Percentiles rank a stretch among this genome's conserved stretches.
These are phyloP conservation scores for Anas platyrhynchos DNA, from an alignment of 2,113 vertebrate genomes.

Conservation along the genomic window DNA sequence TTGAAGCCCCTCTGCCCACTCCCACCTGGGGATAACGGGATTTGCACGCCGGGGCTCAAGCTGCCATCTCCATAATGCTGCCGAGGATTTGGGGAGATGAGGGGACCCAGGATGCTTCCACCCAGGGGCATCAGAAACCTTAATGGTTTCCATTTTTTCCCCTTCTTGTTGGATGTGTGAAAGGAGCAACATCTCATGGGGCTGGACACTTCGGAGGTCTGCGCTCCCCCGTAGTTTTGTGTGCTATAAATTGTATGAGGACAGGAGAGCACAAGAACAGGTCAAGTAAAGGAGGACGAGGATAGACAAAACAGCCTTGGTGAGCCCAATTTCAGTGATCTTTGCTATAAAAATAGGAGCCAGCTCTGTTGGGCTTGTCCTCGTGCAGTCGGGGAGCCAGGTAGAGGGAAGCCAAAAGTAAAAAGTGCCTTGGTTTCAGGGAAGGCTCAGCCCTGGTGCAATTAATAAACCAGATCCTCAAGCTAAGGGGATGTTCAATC, in stretches of 20 bases:
- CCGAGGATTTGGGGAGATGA: background rate
- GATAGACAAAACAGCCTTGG: background rate
- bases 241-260: background rate
- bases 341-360: background rate
- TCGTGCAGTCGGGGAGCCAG: background rate
- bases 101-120: background rate
- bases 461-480: background rate
- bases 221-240: background rate
- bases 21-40: constrained; percentile 23
- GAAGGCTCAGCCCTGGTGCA: background rate
- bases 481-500: background rate
- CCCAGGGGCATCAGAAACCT: background rate
- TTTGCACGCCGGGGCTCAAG: rapidly evolving
- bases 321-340: background rate
- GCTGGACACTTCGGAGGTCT: rapidly evolving
- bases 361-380: background rate
- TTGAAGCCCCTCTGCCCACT: background rate
- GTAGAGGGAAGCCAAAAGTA: background rate
- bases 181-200: background rate
- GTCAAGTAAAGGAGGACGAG: background rate
- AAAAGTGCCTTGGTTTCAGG: too few relatives aligned
- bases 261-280: rapidly evolving
- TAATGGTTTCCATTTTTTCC: background rate
- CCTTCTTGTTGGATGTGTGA: background rate
- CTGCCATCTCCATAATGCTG: background rate